A percentile compares a stretch with the other conserved stretches of the same genome.
These are phyloP conservation scores for Spea multiplicata DNA, from an alignment of 2,113 vertebrate genomes.

Conservation along the genomic window DNA sequence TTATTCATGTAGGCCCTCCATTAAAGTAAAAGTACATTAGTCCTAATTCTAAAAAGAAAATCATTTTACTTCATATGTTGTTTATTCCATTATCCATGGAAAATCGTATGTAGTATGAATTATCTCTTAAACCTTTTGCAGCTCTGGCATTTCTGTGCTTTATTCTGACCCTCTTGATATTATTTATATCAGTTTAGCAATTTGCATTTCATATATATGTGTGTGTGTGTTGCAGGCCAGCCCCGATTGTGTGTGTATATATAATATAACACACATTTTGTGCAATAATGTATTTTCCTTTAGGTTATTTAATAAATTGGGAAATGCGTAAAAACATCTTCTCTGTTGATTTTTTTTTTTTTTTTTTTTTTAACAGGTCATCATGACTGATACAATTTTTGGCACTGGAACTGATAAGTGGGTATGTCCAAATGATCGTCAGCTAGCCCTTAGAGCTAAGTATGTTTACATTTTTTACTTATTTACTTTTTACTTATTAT, in stretches of 20 bases:
- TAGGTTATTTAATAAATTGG: too few relatives aligned
- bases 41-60: constrained; percentile 1
- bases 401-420: constrained; percentile 71
- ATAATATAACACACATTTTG: too few relatives aligned
- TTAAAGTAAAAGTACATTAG: background rate
- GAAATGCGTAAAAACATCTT: too few relatives aligned
- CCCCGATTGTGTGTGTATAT: too few relatives aligned
- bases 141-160: constrained; percentile 5
- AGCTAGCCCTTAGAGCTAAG: constrained; percentile 82
- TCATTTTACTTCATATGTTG: background rate
- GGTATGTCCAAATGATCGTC: constrained; percentile 85
- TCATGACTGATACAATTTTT: constrained; percentile 78
- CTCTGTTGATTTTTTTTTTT: too few relatives aligned
- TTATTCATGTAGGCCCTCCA: background rate
- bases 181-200: too few relatives aligned
- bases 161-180: background rate
- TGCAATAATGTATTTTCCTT: too few relatives aligned
- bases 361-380: background rate
- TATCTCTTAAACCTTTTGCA: constrained; percentile 3
- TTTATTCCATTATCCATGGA: background rate
- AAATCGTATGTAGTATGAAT: background rate
- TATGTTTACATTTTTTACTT: constrained; percentile 58
- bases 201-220: too few relatives aligned
- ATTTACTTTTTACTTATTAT: background rate
- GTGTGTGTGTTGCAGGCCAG: too few relatives aligned